These are phyloP conservation scores for Heterodera carotae DNA, from an alignment of 1,140 invertebrate genomes.

Conservation along the genomic window DNA sequence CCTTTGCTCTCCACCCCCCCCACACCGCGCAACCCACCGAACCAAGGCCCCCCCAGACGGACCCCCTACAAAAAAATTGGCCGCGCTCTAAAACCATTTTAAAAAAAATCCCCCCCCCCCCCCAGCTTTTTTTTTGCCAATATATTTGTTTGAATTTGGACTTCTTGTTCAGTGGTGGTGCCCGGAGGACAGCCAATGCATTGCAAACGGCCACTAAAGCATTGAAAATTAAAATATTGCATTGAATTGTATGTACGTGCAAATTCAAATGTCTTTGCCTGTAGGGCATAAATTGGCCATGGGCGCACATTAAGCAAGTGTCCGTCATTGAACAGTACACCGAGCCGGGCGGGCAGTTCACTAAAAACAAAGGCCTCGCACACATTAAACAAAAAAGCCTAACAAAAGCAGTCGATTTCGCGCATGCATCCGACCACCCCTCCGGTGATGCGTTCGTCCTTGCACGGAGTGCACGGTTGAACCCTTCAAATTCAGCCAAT, in stretches of 20 bases:
- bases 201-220: constrained; percentile 19
- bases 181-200: constrained; percentile 28
- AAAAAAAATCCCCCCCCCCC: no score
- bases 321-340: constrained; percentile 28
- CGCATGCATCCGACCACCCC: constrained; percentile 27
- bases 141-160: not conserved
- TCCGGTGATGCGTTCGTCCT: constrained; percentile 25
- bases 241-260: not conserved
- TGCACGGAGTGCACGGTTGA: constrained; percentile 19
- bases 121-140: no score
- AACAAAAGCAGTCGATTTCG: constrained; percentile 30
- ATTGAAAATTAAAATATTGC: not conserved
- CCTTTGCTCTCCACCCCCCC: no score
- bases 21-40: no score
- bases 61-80: no score
- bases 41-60: no score
- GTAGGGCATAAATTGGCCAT: constrained; percentile 38
- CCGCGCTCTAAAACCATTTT: no score
- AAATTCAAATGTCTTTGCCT: no score
- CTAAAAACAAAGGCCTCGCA: constrained; percentile 15
- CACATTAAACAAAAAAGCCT: constrained; percentile 9
- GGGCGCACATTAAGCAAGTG: constrained; percentile 14
- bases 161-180: constrained; percentile 21
- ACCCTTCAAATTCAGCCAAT: not conserved
- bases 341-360: constrained; percentile 28